Conservation (phyloP, 2,888 invertebrate species). For the Stenodema calcarata region DNA sequence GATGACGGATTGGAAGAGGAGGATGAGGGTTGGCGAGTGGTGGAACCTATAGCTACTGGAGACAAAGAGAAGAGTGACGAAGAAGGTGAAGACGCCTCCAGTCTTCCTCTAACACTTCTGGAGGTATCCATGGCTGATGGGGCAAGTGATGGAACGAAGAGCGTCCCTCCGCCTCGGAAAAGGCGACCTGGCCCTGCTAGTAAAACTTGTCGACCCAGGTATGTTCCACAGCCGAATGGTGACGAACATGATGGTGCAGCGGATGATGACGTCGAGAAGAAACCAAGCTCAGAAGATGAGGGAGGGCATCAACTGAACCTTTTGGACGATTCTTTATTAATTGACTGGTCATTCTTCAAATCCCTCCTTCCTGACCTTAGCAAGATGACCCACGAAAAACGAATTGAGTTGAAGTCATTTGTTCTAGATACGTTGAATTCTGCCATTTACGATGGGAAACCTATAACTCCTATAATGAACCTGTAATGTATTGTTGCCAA, state of each 20-base stretch:
- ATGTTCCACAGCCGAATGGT: neutral
- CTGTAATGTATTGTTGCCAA: neutral
- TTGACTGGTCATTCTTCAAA: constrained; percentile 40
- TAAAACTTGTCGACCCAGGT: constrained; percentile 17
- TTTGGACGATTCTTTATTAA: neutral
- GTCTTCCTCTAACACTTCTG: neutral
- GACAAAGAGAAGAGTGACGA: neutral
- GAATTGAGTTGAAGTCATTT: neutral
- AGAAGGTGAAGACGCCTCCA: neutral
- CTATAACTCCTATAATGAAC: neutral
- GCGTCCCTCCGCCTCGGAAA: neutral
- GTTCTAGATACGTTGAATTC: constrained; percentile 17
- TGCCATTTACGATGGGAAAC: neutral
- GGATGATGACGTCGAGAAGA: neutral
- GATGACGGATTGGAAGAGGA: neutral
- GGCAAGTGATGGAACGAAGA: neutral
- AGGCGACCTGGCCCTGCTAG: constrained; percentile 25
- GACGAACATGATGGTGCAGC: neutral
- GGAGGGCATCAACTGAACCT: neutral
- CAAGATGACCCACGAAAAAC: neutral
- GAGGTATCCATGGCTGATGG: neutral
- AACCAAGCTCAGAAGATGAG: neutral
- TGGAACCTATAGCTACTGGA: neutral
- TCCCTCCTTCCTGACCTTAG: constrained; percentile 26
- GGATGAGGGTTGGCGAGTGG: constrained; percentile 6